Conservation (phyloP, 2,797 vertebrate species). For the Thalassophryne amazonica region DNA sequence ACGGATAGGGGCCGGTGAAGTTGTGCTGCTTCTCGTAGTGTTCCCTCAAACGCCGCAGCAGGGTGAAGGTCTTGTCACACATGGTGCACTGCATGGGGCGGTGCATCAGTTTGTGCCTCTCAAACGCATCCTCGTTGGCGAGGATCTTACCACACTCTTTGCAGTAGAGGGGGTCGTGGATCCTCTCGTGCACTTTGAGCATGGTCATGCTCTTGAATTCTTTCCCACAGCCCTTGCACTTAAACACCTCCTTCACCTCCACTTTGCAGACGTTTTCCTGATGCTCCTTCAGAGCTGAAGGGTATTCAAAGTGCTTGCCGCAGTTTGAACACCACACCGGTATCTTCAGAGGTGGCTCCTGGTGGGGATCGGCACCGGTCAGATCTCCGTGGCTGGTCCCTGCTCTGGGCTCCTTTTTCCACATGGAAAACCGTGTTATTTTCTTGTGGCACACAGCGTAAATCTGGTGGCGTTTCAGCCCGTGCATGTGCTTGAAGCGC, state of each 20-base stretch:
- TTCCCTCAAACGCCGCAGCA: conserved; percentile 66
- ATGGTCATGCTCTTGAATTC: conserved; percentile 71
- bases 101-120: conserved; percentile 76
- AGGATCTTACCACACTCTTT: conserved; percentile 76
- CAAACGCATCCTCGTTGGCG: conserved; percentile 54
- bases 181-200: conserved; percentile 73
- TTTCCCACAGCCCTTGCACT: conserved; percentile 63
- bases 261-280: conserved; percentile 62
- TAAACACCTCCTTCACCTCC: conserved; percentile 54
- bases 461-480: conserved; percentile 73
- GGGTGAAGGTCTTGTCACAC: conserved; percentile 69
- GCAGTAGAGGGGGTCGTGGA: conserved; percentile 74
- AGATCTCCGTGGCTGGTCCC: conserved; percentile 3
- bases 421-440: conserved; percentile 33
- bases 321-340: conserved; percentile 74
- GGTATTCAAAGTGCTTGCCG: conserved; percentile 68
- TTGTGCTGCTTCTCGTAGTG: conserved; percentile 73
- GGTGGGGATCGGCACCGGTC: not conserved
- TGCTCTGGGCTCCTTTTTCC: conserved; percentile 48
- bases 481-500: conserved; percentile 74
- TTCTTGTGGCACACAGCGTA: conserved; percentile 73
- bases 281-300: conserved; percentile 61
- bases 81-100: conserved; percentile 68
- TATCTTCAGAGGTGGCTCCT: conserved; percentile 37
- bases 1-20: conserved; percentile 67